Base-by-base conservation (phyloP, 2,888 invertebrate species). In the Mythimna albipuncta region DNA sequence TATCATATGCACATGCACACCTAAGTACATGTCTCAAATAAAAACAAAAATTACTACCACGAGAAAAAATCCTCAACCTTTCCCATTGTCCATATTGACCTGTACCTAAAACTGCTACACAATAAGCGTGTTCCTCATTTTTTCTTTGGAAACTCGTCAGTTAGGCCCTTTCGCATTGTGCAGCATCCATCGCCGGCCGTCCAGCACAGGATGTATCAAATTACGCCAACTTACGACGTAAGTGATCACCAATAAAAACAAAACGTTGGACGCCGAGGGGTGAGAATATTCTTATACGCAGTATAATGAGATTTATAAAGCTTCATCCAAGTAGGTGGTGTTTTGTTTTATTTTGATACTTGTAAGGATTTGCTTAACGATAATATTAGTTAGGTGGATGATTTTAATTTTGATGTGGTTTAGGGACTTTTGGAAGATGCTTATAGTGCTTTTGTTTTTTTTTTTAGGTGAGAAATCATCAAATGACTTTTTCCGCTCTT, bases 161-260 rank as follows among this genome's bases (percentile, higher is more conserved):
- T 87, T 84, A 84, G 71, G 78, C 82, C 86, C 81, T 84, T 89
- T 88, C 83, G 83, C 81, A 54, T 69, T 16, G 69, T 63, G 64
- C 75, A 77, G 73, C 72, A 78, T 84, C 83, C 87, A 83, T 72
- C 81, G 83, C 88, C 84, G 82, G 87, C 91, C 91, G 90, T 90
- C 92, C 90, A 89, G 89, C 93, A 89, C 95, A 96, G 96, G 96
- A 96, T 94, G 95, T 96, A 95, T 96, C 94, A 89, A 94, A 95
- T 96, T 95, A 95, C 96, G 85, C 87, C 90, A 83, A 90, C 92
- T 93, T 92, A 92, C 93, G 89, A 87, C 94, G 95, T 95, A 96
- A 95, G 92, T 91, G 95, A 96, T 95, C 95, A 91, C 89, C 69
- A 85, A 93, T 91, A 93, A 94, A 92, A 94, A 93, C 89, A 90